These are phyloP conservation scores for Heliocidaris erythrogramma DNA, from an alignment of 35 echinoderm and acorn worm species.

Conservation along the genomic window DNA sequence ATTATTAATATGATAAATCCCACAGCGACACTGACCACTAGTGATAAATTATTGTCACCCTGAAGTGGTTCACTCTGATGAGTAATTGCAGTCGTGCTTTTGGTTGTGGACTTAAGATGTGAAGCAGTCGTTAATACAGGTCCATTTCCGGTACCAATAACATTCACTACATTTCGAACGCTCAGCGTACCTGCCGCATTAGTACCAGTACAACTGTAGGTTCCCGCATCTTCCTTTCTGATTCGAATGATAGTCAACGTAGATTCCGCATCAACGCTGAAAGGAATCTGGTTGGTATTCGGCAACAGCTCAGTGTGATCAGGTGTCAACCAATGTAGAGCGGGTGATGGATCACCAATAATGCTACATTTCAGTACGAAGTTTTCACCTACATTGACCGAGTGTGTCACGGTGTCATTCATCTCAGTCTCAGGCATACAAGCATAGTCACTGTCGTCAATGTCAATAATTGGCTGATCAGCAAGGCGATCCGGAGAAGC, in stretches of 20 bases:
- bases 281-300: not conserved
- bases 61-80: not conserved
- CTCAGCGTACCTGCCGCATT: not conserved
- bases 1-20: not conserved
- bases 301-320: conserved; percentile 5
- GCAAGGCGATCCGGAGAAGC: not conserved
- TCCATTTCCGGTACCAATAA: not conserved
- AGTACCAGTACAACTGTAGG: conserved; percentile 3
- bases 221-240: conserved; percentile 2
- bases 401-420: not conserved
- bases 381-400: not conserved
- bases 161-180: not conserved
- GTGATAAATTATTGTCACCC: not conserved
- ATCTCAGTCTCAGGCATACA: not conserved
- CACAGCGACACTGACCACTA: not conserved
- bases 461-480: not conserved
- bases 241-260: conserved; percentile 19
- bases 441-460: not conserved
- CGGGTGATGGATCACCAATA: conserved; percentile 8
- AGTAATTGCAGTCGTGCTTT: not conserved
- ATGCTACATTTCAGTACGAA: not conserved
- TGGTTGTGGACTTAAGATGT: not conserved
- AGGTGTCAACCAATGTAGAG: conserved; percentile 14
- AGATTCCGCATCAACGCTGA: not conserved
- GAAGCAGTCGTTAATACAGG: not conserved